Conservation (phyloP, 2,797 vertebrate genomes). For the Muscicapa striata region DNA sequence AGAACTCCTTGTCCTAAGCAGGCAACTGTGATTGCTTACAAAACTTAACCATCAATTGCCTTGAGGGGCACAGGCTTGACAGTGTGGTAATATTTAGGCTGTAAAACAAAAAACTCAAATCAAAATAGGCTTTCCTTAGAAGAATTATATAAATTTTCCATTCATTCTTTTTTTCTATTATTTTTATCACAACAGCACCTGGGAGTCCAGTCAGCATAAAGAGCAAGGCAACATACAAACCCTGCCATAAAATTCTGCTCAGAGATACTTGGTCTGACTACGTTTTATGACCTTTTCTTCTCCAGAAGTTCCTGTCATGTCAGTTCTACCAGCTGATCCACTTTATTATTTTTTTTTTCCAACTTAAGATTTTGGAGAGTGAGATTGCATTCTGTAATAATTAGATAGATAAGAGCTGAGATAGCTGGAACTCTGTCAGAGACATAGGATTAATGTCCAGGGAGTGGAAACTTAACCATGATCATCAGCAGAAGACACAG, state of each 20-base stretch:
- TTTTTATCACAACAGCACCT: not conserved
- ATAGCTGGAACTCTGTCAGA: not conserved
- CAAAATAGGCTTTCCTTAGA: not conserved
- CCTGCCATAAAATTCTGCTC: not conserved
- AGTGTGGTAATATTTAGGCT: not conserved
- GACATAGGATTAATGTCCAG: not conserved
- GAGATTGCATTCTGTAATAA: not conserved
- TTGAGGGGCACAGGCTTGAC: not conserved
- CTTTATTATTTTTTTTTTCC: not conserved
- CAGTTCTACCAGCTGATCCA: not conserved
- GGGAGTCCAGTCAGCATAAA: not conserved
- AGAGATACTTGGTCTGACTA: not conserved
- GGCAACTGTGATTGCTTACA: not conserved
- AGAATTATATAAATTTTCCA: not conserved
- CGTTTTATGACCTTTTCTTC: not conserved
- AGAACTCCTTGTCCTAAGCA: not conserved
- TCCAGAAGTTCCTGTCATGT: not conserved
- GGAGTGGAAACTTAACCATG: not conserved
- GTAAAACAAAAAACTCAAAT: not conserved
- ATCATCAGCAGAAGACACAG: not conserved
- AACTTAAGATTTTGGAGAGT: not conserved
- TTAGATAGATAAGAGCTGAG: not conserved
- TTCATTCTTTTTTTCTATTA: not conserved
- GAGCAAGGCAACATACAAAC: not conserved
- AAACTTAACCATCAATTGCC: not conserved